Evolutionary conservation across 1,140 invertebrate species (phyloP).

Genomic region (Drosophila virilis): DNA sequence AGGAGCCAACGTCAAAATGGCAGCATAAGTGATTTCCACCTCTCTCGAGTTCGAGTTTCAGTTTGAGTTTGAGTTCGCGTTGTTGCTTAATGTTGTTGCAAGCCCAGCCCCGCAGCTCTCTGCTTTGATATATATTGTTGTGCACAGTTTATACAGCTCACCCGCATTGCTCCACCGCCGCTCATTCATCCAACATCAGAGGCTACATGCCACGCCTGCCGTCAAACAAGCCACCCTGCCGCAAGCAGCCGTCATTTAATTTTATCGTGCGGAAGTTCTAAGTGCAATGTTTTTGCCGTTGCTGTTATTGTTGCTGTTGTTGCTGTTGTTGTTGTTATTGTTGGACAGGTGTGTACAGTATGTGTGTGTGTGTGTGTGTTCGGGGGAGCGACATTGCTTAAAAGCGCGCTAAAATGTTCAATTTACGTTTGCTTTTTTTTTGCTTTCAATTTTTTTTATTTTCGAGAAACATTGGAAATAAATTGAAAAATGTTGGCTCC

Average conservation of each 20-base stretch:
- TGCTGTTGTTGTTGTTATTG: slow-evolving; percentile 45
- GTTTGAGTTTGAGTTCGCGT: slow-evolving; percentile 9
- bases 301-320: slow-evolving; percentile 35
- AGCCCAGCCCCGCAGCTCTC: slow-evolving; percentile 21
- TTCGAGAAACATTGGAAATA: slow-evolving; percentile 75
- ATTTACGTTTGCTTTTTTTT: slow-evolving; percentile 66
- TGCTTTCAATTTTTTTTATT: slow-evolving; percentile 10
- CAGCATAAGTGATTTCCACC: slow-evolving; percentile 73
- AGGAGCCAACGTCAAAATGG: slow-evolving; percentile 52
- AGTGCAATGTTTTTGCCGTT: slow-evolving; percentile 60
- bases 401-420: slow-evolving; percentile 82
- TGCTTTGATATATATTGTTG: slow-evolving; percentile 76
- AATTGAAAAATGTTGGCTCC: slow-evolving; percentile 70
- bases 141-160: slow-evolving; percentile 33
- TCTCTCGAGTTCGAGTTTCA: slow-evolving; percentile 17
- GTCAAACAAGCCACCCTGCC: slow-evolving; percentile 1
- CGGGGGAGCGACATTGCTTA: slow-evolving; percentile 59
- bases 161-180: neutral
- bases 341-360: slow-evolving; percentile 48
- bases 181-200: neutral
- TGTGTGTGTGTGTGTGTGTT: slow-evolving; percentile 22
- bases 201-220: neutral
- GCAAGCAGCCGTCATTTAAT: slow-evolving; percentile 74
- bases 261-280: slow-evolving; percentile 81
- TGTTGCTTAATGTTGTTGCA: slow-evolving; percentile 21